A percentile compares a stretch with the other conserved stretches of the same genome.
Evolutionary conservation across 2,797 vertebrate genomes (phyloP).

Genomic region (Smutsia gigantea): DNA sequence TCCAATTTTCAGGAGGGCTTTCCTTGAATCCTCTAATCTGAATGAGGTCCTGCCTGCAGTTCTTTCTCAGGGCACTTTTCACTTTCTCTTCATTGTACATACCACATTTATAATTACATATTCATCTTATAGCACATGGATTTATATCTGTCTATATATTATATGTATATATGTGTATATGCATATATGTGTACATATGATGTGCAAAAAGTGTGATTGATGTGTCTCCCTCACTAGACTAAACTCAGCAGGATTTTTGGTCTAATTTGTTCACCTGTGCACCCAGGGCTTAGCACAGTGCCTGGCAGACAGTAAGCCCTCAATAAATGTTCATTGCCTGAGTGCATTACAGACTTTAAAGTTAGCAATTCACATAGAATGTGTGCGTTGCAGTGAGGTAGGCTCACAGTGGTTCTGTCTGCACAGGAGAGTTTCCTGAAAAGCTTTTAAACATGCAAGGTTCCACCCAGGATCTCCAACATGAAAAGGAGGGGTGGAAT

Average conservation of each 20-base stretch:
- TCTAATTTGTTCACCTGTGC: neutral
- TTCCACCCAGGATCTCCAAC: neutral
- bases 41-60: neutral
- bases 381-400: neutral
- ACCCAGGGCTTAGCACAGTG: neutral
- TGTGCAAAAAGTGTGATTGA: neutral
- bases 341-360: neutral
- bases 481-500: neutral
- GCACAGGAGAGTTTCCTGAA: slow-evolving; percentile 39
- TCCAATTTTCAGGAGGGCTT: slow-evolving; percentile 6
- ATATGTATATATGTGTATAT: too few species aligned
- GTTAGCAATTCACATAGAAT: neutral
- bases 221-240: neutral
- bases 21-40: neutral
- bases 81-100: neutral
- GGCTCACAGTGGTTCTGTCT: neutral
- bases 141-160: too few species aligned
- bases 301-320: neutral
- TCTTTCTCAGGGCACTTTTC: neutral
- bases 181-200: too few species aligned
- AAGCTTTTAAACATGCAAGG: neutral
- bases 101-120: neutral
- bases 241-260: neutral
- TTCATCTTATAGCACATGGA: neutral
- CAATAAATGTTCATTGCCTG: neutral